Evolutionary conservation across 2,888 invertebrate genomes (phyloP), one percentile per base, ranked within the genome.

Genomic region (Drymonia ruficornis): DNA sequence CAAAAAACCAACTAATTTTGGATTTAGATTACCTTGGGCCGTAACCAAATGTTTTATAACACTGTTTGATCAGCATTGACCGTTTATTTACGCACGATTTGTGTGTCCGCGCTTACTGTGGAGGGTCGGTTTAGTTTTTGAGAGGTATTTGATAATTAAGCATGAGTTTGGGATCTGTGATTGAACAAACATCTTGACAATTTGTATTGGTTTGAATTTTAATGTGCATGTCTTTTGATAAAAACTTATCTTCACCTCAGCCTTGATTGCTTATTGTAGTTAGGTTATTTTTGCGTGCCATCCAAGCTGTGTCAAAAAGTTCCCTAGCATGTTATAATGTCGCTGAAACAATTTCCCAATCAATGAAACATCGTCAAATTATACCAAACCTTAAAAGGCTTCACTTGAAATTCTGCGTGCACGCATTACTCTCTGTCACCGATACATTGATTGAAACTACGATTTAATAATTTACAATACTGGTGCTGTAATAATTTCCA

Each of bases 1-100:
- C 59, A 89, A 89, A 90, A 89, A 90, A 86, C 84, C 83, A 90
- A 88, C 86, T 84, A 83, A 90, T 89, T 89, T 88, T 77, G 82
- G 83, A 82, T 86, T 87, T 83, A 81, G 86, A 87, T 89, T 84
- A 82, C 79, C 72, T 66, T 61, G 72, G 70, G 84, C 81, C 88
- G 86, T 86, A 78, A 80, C 89, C 65, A 80, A 85, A 80, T 65
- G 72, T 65, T 78, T 81, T 78, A 72, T 76, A 80, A 57, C 78
- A 81, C 78, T 90, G 86, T 91, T 90, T 90, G 81, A 84, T 81
- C 78, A 86, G 83, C 78, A 70, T 68, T 74, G 73, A 70, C 65
- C 80, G 74, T 83, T 87, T 89, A 85, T 89, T 84, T 81, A 91
- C 89, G 91, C 91, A 91, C 90, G 91, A 90, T 81, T 78, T 64